Percentiles rank a stretch among this genome's conserved stretches.
Conservation (phyloP, 2,797 vertebrate genomes). For the Clarias pachynema region DNA sequence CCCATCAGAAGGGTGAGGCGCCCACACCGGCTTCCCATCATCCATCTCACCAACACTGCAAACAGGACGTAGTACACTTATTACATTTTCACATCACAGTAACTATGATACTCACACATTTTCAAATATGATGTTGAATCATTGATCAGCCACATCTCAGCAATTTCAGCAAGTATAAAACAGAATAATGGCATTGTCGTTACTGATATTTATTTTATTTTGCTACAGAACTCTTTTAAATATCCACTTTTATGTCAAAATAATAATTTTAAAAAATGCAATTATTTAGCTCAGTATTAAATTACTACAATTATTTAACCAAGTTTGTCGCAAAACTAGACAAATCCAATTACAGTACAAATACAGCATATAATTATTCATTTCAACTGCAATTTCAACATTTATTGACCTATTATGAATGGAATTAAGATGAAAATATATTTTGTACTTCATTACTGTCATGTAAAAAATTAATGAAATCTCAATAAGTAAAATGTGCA, state of each 20-base stretch:
- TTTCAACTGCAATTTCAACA: not conserved
- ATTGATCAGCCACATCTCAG: not conserved
- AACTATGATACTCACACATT: not conserved
- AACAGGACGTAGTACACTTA: conserved; percentile 52
- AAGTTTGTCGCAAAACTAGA: not conserved
- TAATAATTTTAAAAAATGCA: too few relatives aligned
- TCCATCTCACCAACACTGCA: conserved; percentile 80
- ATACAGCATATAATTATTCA: not conserved
- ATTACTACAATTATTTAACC: not conserved
- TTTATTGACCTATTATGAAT: not conserved
- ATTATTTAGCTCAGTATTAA: too few relatives aligned
- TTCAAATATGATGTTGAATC: not conserved
- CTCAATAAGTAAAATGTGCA: not conserved
- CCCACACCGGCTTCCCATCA: conserved; percentile 97
- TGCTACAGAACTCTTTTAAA: too few relatives aligned
- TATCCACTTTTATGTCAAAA: too few relatives aligned
- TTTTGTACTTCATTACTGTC: not conserved
- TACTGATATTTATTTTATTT: not conserved
- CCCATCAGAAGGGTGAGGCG: conserved; percentile 91
- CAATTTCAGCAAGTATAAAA: not conserved
- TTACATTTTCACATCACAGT: not conserved
- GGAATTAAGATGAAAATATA: not conserved
- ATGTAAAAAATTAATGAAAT: not conserved
- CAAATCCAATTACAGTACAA: not conserved
- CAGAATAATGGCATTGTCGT: not conserved